A percentile compares a stretch with the other conserved stretches of the same genome.
These are phyloP conservation scores for Setophaga petechia DNA, from an alignment of 2,113 vertebrate species.

Conservation along the genomic window DNA sequence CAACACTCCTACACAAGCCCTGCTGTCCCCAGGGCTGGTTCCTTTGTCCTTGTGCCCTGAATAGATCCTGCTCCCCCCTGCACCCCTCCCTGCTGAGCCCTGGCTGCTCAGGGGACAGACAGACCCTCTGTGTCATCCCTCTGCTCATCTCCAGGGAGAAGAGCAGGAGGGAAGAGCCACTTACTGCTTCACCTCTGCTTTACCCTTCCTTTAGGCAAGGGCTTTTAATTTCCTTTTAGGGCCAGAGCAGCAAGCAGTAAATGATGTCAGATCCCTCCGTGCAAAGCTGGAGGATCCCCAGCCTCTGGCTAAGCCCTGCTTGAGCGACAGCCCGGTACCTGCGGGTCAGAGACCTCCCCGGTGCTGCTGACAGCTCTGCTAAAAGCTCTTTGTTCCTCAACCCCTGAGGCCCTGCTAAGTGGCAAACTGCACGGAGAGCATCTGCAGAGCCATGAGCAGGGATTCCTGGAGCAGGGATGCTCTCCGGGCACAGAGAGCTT, in stretches of 20 bases:
- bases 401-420: slow-evolving; percentile 17
- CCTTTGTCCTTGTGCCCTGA: not conserved
- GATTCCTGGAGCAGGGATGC: no score
- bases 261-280: not conserved
- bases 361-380: slow-evolving; percentile 55
- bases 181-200: slow-evolving; percentile 4
- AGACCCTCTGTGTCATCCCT: not conserved
- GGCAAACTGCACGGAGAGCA: not conserved
- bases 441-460: not conserved
- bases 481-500: no score
- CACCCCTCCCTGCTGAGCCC: not conserved
- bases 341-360: slow-evolving; percentile 36
- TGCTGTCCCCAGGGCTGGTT: not conserved
- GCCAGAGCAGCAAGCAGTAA: not conserved
- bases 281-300: not conserved
- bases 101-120: not conserved
- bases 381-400: slow-evolving; percentile 50
- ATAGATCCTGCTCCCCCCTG: not conserved
- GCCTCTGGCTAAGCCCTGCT: not conserved
- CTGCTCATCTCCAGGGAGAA: not conserved
- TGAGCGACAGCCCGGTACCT: slow-evolving; percentile 32
- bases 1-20: no score
- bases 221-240: slow-evolving; percentile 49
- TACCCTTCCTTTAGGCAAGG: not conserved
- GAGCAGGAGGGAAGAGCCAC: not conserved